Base-by-base conservation (phyloP, 2,888 invertebrate species). In the Ichneumoninae sp. region DNA sequence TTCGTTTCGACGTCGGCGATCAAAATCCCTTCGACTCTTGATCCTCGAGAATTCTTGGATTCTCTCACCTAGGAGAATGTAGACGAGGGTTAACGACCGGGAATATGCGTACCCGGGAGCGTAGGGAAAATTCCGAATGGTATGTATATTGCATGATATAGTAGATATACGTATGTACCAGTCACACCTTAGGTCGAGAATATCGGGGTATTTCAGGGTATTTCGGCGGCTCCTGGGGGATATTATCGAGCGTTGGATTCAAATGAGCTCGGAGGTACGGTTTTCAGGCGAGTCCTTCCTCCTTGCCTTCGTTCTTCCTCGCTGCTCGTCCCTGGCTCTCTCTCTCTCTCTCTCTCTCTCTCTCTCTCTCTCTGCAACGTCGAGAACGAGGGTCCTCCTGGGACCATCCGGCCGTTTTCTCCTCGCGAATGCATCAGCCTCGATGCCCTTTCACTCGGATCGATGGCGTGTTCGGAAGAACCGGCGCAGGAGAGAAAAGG, bases 231-330 rank as follows among this genome's bases (percentile, higher is more conserved):
- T 91, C 92, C 90, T 88, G 69, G 36, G 91, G 90, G 91, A 91
- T 89, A 90, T 92, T 91, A 91, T 90, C 89, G 90, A 89, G 88
- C 89, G 88, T 88, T 87, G 88, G 89, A 92, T 92, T 91, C 91
- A 92, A 92, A 92, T 91, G 91, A 91, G 89, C 90, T 88, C 75
- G 87, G 86, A 91, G 89, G 88, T 88, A 89, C 88, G 86, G 88
- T 83, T 89, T 87, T 87, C 85, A 68, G 79, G 78, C 70, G 36
- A 69, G 57, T 66, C 47, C 50, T 81, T 86, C 69, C 83, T 71
- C 73, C 47, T 68, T 54, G 57, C 63, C 16, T 65, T 30, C 63
- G 30, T 40, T 83, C 81, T 74, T 76, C 19, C 71, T 52, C 47
- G 40, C 13, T 47, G 52, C 33, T 74, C 73, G 44, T 78, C 76